phyloP scores from a whole-genome alignment of 2,797 vertebrate species.

The Falco rusticolus region DNA sequence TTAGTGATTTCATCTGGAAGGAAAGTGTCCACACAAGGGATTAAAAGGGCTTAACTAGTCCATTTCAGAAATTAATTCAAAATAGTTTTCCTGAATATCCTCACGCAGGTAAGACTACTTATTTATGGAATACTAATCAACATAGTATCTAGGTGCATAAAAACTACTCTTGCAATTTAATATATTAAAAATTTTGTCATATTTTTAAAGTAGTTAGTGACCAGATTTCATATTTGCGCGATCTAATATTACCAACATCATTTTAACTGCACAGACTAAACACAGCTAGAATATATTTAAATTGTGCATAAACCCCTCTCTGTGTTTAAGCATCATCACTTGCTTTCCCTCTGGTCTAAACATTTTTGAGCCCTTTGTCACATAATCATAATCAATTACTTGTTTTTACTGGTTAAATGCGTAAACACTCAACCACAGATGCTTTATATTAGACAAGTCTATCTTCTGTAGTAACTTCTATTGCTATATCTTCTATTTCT shows the following conservation, averaged over 20 bases:
- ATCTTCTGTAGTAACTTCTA: background rate
- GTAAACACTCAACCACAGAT: background rate
- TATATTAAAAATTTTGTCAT: background rate
- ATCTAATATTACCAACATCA: background rate
- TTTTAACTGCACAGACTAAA: background rate
- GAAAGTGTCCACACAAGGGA: background rate
- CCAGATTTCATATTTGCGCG: background rate
- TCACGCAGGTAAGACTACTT: background rate
- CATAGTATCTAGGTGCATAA: background rate
- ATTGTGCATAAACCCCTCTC: background rate
- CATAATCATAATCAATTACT: background rate
- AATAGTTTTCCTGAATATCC: background rate
- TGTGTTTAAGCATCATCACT: background rate
- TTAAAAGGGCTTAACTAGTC: background rate
- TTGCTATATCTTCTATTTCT: background rate
- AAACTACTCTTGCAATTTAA: background rate
- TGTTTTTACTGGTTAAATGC: background rate
- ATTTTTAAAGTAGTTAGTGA: background rate
- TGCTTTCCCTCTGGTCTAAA: background rate
- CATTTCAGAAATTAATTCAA: constrained; percentile 23
- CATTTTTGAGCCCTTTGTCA: background rate
- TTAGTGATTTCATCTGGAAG: constrained; percentile 31
- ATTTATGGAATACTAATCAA: background rate
- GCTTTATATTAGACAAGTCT: background rate
- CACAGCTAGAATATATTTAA: background rate